Evolutionary conservation across 2,113 vertebrate species (phyloP).

Genomic region (Tetrao urogallus): DNA sequence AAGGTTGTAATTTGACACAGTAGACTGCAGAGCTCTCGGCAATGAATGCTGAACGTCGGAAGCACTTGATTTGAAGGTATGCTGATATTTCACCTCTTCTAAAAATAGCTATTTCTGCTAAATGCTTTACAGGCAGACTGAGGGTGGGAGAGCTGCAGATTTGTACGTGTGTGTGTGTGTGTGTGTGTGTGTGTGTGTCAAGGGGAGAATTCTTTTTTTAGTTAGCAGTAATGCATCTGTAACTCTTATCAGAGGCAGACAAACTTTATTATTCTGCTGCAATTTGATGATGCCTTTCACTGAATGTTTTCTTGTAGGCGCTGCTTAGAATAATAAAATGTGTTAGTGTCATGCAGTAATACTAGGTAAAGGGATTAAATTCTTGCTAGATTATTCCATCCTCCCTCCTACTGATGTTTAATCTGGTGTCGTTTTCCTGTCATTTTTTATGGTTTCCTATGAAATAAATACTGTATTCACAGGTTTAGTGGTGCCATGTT

Average conservation of each 20-base stretch:
- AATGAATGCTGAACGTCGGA: neutral
- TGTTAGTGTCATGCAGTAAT: neutral
- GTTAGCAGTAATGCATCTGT: neutral
- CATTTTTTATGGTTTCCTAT: neutral
- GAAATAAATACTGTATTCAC: neutral
- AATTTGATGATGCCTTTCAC: constrained; percentile 41
- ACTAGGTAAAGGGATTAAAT: constrained; percentile 64
- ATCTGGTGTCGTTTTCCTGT: constrained; percentile 48
- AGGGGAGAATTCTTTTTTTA: neutral
- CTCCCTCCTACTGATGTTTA: constrained; percentile 44
- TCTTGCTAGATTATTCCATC: constrained; percentile 66
- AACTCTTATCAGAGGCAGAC: constrained; percentile 2
- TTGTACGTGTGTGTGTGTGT: neutral
- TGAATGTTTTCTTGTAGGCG: neutral
- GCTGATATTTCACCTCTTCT: constrained; percentile 24
- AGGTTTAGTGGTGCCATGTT: neutral
- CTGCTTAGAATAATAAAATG: neutral
- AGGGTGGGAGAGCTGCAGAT: neutral
- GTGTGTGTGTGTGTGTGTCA: neutral
- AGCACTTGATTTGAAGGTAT: constrained; percentile 69
- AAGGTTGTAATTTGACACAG: constrained; percentile 69
- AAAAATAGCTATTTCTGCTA: constrained; percentile 4
- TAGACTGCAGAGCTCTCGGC: constrained; percentile 73
- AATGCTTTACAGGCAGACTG: neutral
- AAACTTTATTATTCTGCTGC: constrained; percentile 72